Evolutionary conservation across 2,113 vertebrate genomes (phyloP).

Genomic region (Vimba vimba): DNA sequence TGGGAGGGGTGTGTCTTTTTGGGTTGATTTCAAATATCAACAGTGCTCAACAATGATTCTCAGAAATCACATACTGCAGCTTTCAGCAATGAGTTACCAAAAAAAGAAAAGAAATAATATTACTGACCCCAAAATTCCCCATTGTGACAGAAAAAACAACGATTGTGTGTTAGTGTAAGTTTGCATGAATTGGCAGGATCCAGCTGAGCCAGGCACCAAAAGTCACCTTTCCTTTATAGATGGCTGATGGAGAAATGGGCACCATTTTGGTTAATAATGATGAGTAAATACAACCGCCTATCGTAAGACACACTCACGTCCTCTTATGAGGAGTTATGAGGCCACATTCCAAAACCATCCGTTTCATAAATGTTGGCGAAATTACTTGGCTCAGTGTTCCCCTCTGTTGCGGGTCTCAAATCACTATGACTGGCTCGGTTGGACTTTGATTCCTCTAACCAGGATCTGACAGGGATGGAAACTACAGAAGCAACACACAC

Average conservation of each 20-base stretch:
- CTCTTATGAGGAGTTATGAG: not conserved
- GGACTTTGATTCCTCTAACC: constrained; percentile 50
- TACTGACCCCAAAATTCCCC: no score
- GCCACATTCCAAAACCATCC: constrained; percentile 18
- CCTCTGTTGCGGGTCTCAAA: constrained; percentile 32
- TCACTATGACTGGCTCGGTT: constrained; percentile 48
- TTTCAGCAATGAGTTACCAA: no score
- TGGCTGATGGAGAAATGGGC: not conserved
- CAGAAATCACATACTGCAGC: no score
- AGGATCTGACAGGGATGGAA: constrained; percentile 49
- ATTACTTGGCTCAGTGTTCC: not conserved
- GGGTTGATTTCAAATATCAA: no score
- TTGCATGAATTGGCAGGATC: not conserved
- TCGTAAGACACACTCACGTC: constrained; percentile 26
- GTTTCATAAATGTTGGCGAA: constrained; percentile 24
- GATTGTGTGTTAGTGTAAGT: constrained; percentile 3
- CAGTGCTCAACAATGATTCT: no score
- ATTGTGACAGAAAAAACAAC: not conserved
- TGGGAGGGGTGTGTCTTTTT: no score
- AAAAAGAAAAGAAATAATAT: not conserved
- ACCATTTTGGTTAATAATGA: constrained; percentile 10
- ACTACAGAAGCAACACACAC: constrained; percentile 75
- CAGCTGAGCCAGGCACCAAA: not conserved
- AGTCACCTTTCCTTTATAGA: not conserved
- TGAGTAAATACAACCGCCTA: constrained; percentile 1